Evolutionary conservation across 2,113 vertebrate species (phyloP).

Genomic region (Cryptotis parvus): DNA sequence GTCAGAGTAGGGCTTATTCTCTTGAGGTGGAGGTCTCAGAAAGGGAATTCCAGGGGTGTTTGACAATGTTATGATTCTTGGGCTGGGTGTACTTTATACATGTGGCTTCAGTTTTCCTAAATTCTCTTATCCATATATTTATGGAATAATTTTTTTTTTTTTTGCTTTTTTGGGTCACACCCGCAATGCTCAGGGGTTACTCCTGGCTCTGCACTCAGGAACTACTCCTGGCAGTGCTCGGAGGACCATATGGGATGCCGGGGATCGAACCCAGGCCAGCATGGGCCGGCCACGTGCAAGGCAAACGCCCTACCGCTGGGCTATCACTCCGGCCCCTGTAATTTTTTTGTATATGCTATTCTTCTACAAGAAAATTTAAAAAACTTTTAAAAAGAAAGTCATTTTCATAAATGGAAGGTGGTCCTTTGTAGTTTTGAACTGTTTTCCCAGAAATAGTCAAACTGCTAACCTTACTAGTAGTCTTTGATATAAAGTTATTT

Average conservation of each 20-base stretch:
- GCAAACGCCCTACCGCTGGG: no score
- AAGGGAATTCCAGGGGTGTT: neutral
- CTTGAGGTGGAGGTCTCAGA: fast-evolving
- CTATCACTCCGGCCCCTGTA: no score
- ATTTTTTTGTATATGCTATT: neutral
- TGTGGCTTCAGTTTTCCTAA: neutral
- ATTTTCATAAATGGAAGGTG: constrained; percentile 47
- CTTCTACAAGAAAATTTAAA: constrained; percentile 38
- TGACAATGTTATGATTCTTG: neutral
- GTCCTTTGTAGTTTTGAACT: neutral
- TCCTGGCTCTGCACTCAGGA: no score
- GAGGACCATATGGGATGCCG: no score
- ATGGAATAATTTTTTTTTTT: no score
- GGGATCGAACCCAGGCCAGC: no score
- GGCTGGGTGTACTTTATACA: neutral
- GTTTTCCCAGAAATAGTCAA: constrained; percentile 26
- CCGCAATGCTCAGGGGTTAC: no score
- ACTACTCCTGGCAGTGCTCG: no score
- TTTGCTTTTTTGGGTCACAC: no score
- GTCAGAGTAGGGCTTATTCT: neutral
- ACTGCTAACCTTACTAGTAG: neutral
- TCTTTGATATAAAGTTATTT: neutral
- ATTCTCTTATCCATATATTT: neutral
- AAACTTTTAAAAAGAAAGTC: constrained; percentile 22
- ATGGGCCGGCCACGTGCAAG: no score